Percentiles rank a stretch among this genome's conserved stretches.
These are phyloP conservation scores for Brachyalestes nurse DNA, from an alignment of 2,797 vertebrate genomes.

Conservation along the genomic window DNA sequence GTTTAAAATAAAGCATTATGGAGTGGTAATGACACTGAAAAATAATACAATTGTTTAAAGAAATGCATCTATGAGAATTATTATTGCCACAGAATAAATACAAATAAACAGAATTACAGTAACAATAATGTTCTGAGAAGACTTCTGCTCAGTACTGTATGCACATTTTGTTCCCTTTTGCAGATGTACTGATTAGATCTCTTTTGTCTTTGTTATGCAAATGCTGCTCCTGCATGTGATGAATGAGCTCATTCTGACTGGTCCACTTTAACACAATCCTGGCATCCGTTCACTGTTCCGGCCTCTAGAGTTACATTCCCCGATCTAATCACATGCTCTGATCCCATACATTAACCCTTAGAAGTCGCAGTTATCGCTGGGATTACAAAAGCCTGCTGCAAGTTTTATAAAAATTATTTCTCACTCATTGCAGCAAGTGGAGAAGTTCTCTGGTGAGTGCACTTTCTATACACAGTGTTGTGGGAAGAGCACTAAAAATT, in stretches of 20 bases:
- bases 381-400: background rate
- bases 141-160: background rate
- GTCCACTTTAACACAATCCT: conserved; percentile 4
- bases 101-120: no score
- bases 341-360: background rate
- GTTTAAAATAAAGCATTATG: no score
- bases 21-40: no score
- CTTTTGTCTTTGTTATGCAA: conserved; percentile 1
- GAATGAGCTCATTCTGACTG: background rate
- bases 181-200: background rate
- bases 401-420: background rate
- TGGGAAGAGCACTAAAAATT: no score
- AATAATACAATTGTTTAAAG: no score
- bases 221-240: background rate
- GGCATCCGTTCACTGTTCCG: background rate
- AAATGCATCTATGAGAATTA: no score
- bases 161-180: background rate
- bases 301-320: conserved; percentile 1
- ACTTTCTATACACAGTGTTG: no score
- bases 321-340: background rate
- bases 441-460: no score
- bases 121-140: no score
- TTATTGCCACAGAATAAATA: no score
- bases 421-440: background rate
- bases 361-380: background rate